Base-by-base conservation (phyloP, 1,140 invertebrate genomes). In the Bombus haemorrhoidalis region DNA sequence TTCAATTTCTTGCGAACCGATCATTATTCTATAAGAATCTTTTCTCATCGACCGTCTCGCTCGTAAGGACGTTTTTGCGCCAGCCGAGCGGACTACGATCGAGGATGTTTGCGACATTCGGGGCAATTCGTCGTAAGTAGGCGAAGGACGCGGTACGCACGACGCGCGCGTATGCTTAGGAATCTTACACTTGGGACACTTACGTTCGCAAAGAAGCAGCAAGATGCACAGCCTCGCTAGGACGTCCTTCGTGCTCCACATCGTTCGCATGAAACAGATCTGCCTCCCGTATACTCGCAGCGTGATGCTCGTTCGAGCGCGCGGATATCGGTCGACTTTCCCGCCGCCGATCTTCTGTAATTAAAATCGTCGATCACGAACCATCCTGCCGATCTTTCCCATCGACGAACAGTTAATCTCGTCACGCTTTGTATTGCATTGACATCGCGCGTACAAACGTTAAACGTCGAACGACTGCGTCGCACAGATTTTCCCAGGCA, bases 161-260 rank as follows among this genome's bases (percentile, higher is more conserved):
- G 18, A 25, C 47, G 0, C 47, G 0, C 47, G 47, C 6, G 32
- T 37, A 39, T 37, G 18, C 47, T 0, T 53, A 22, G 47, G 0
- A 78, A 87, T 22, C 37, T n/a, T n/a, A n/a, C n/a, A n/a, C n/a
- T n/a, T n/a, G n/a, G n/a, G 15, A 25, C 57, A 87, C 89, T 93
- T 72, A 93, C 91, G 75, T 34, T 87, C 59, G 37, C 47, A 83
- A 34, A 90, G 78, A 37, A 90, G 3, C 69, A 93, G 37, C 9
- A 92, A 62, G 68, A 91, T 71, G n/a, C 81, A 85, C 64, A 92
- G 43, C 32, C 69, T 82, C 15, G 68, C 39, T n/a, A 90, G 22
- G 13, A 47, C 32, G 28, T 15, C 41, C 37, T 85, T 90, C 76
- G 84, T 78, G 34, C 34, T 89, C 28, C 43, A 79, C 74, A 68